Evolutionary conservation across 1,140 invertebrate genomes (phyloP), one percentile per base, ranked within the genome.

Genomic region (Bombus sylvicola): DNA sequence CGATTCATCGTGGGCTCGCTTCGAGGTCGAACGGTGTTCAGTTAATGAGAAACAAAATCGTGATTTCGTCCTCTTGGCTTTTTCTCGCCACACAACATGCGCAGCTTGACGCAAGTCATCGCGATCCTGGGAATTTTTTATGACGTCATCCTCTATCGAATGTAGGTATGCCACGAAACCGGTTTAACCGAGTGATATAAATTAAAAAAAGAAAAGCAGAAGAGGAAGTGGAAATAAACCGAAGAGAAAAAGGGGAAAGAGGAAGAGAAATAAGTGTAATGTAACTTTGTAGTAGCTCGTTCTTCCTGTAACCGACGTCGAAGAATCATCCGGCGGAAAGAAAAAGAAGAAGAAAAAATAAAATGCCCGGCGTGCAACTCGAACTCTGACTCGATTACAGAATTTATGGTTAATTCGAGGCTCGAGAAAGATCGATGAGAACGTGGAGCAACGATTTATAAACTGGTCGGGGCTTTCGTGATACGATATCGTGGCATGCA

Each of bases 371-470:
- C 22, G 28, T 39, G 47, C 57, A 43, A 59, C 77, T 79, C 76
- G 43, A 77, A 69, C 69, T 57, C 64, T 43, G 37, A 13, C 57
- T 77, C 82, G 82, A 84, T 84, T 59, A 37, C 31, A 43, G 53
- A 71, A 84, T 79, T 84, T 83, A 77, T 75, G 64, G 62, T 78
- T 69, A 57, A 83, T 83, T 69, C 82, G 74, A 39, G 41, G n/a
- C 37, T 41, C 13, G 39, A n/a, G 39, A 68, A 57, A 71, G 75
- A 66, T 53, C 43, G 47, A 41, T 41, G 31, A 62, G 69, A n/a
- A 53, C 66, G 34, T 22, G 41, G 18, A 15, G 22, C 25, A n/a
- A 62, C 66, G 66, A 79, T 79, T 79, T 79, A 79, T 66, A 53
- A 66, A 47, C 53, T 71, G 66, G 66, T 71, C 66, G 64, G n/a